Evolutionary conservation across 2,113 vertebrate species (phyloP).

Genomic region (Pelecanoides urinatrix): DNA sequence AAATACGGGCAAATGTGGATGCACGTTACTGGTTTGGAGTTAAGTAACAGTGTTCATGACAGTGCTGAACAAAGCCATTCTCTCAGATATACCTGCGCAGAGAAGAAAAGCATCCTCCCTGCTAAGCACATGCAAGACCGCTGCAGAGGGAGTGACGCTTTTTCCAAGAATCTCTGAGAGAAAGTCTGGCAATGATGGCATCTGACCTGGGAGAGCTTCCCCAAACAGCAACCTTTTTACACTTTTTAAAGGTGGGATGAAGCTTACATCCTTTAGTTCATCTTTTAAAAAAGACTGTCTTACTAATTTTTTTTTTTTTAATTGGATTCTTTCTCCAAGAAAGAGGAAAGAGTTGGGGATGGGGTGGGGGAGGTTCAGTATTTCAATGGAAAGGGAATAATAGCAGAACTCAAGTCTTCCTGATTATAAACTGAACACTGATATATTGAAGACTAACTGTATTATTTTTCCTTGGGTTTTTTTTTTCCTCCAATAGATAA

Average conservation of each 20-base stretch:
- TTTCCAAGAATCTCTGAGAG: not conserved
- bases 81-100: rapidly evolving
- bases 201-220: not conserved
- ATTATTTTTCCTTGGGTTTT: not conserved
- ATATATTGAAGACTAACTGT: not conserved
- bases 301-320: not conserved
- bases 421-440: not conserved
- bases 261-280: not conserved
- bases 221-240: not conserved
- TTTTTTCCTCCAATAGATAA: not conserved
- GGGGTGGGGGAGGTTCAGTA: not conserved
- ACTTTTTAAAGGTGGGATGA: not conserved
- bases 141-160: not conserved
- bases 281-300: not conserved
- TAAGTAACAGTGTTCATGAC: no score
- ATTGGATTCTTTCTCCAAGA: not conserved
- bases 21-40: not conserved
- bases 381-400: not conserved
- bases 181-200: not conserved
- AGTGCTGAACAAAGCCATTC: not conserved
- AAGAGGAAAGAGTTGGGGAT: not conserved
- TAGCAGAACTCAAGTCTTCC: not conserved
- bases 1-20: not conserved
- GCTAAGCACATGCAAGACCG: not conserved
- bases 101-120: not conserved